These are phyloP conservation scores for Toxotes lorentzi DNA, from an alignment of 2,797 vertebrate genomes.

Conservation along the genomic window DNA sequence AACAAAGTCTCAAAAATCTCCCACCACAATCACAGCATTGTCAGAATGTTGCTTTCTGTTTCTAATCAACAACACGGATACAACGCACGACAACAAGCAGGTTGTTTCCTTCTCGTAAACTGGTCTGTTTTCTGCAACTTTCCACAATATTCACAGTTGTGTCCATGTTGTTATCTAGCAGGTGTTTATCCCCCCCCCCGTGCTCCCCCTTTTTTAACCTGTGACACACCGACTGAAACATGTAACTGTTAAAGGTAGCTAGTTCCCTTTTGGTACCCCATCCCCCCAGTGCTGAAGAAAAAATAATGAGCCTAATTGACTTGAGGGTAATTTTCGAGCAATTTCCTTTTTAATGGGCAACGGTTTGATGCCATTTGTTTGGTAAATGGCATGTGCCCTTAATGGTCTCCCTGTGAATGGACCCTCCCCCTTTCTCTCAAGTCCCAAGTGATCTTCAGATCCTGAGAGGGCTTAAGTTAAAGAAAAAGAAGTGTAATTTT, in stretches of 20 bases:
- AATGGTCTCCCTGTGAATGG: slow-evolving; percentile 68
- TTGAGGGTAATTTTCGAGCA: slow-evolving; percentile 78
- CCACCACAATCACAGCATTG: slow-evolving; percentile 27
- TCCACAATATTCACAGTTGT: slow-evolving; percentile 7
- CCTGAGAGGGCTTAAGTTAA: slow-evolving; percentile 44
- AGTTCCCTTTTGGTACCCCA: slow-evolving; percentile 32
- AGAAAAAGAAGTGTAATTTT: slow-evolving; percentile 45
- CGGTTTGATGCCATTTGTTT: slow-evolving; percentile 80
- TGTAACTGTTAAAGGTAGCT: slow-evolving; percentile 58
- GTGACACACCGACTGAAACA: slow-evolving; percentile 55
- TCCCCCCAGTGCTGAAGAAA: slow-evolving; percentile 47
- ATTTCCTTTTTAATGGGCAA: slow-evolving; percentile 82
- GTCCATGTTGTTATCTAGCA: slow-evolving; percentile 64
- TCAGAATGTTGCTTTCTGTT: slow-evolving; percentile 53
- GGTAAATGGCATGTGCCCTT: slow-evolving; percentile 74
- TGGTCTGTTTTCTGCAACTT: slow-evolving; percentile 18
- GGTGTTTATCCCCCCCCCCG: slow-evolving; percentile 60
- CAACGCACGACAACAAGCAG: not conserved
- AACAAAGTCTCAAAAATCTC: slow-evolving; percentile 54
- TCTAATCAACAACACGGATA: slow-evolving; percentile 24
- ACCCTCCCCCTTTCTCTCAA: slow-evolving; percentile 45
- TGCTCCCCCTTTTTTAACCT: slow-evolving; percentile 49
- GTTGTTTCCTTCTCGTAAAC: slow-evolving; percentile 34
- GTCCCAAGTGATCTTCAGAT: slow-evolving; percentile 60
- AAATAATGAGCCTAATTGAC: slow-evolving; percentile 81